phyloP scores from a whole-genome alignment of 1,140 invertebrate genomes.

The Zaprionus nigranus region DNA sequence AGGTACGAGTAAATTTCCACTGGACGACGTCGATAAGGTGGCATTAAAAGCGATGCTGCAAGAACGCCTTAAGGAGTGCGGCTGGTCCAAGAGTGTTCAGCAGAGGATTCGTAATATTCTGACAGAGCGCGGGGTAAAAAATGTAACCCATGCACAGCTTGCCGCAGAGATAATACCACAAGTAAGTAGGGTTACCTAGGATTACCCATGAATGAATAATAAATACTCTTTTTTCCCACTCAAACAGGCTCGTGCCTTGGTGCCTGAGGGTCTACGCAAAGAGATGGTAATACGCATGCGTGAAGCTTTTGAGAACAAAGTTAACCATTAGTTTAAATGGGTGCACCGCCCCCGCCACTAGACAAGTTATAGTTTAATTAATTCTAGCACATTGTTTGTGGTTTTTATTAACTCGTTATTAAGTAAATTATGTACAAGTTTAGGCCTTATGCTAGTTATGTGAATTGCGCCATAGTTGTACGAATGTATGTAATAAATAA shows the following conservation, averaged over 20 bases:
- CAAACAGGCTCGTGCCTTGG: slow-evolving; percentile 89
- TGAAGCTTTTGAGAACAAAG: slow-evolving; percentile 29
- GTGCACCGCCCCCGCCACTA: too few relatives aligned
- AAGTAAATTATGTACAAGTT: slow-evolving; percentile 48
- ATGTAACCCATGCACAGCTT: slow-evolving; percentile 92
- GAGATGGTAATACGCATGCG: slow-evolving; percentile 89
- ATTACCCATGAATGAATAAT: background rate
- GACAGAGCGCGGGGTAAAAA: slow-evolving; percentile 89
- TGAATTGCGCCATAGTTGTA: slow-evolving; percentile 56
- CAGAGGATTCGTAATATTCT: slow-evolving; percentile 92
- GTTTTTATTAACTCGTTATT: slow-evolving; percentile 67
- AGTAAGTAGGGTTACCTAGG: slow-evolving; percentile 28
- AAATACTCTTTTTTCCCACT: background rate
- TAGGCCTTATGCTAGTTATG: slow-evolving; percentile 55
- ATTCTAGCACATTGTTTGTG: slow-evolving; percentile 52
- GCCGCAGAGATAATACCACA: slow-evolving; percentile 90
- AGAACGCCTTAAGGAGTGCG: slow-evolving; percentile 92
- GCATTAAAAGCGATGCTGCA: slow-evolving; percentile 91
- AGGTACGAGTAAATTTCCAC: background rate
- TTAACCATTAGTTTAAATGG: background rate
- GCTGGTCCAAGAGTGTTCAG: slow-evolving; percentile 94
- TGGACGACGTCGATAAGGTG: slow-evolving; percentile 13
- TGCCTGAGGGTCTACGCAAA: slow-evolving; percentile 95
- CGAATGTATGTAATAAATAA: slow-evolving; percentile 75
- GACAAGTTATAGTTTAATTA: slow-evolving; percentile 20